These are phyloP conservation scores for Blastomussa wellsi DNA, from an alignment of 92 coral and sea anemone species.

Conservation along the genomic window DNA sequence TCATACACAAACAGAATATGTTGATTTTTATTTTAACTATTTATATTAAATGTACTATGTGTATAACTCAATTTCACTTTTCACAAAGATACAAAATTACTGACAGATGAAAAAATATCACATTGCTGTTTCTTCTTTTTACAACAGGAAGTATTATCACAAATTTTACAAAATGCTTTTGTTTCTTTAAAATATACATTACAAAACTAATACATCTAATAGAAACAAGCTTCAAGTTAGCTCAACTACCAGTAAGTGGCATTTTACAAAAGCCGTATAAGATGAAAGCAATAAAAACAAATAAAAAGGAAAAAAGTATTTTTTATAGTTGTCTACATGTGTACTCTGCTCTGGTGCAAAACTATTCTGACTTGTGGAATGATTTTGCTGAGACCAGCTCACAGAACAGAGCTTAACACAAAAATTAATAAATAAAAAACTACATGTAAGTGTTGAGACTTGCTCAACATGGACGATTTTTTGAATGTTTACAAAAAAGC, in stretches of 20 bases:
- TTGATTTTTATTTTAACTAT: not conserved
- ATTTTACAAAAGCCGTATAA: not conserved
- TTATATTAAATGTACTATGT: not conserved
- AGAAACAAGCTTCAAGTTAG: not conserved
- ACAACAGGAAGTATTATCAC: not conserved
- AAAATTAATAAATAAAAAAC: not conserved
- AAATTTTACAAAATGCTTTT: not conserved
- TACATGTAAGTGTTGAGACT: not conserved
- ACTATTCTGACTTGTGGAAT: constrained; percentile 13
- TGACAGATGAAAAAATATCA: not conserved
- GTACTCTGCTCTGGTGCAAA: constrained; percentile 11
- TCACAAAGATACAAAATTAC: constrained; percentile 11
- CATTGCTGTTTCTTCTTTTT: not conserved
- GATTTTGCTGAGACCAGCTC: constrained; percentile 37
- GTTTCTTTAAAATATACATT: not conserved
- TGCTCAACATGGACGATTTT: not conserved
- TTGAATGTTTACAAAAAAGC: not conserved
- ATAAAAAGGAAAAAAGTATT: not conserved
- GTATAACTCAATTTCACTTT: not conserved
- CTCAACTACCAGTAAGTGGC: not conserved
- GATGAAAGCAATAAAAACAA: not conserved
- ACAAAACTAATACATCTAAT: not conserved
- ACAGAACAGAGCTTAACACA: not conserved
- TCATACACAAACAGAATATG: not conserved
- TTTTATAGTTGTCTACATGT: not conserved